These are phyloP conservation scores for Calycopis cecrops DNA, from an alignment of 1,140 invertebrate species.

Conservation along the genomic window DNA sequence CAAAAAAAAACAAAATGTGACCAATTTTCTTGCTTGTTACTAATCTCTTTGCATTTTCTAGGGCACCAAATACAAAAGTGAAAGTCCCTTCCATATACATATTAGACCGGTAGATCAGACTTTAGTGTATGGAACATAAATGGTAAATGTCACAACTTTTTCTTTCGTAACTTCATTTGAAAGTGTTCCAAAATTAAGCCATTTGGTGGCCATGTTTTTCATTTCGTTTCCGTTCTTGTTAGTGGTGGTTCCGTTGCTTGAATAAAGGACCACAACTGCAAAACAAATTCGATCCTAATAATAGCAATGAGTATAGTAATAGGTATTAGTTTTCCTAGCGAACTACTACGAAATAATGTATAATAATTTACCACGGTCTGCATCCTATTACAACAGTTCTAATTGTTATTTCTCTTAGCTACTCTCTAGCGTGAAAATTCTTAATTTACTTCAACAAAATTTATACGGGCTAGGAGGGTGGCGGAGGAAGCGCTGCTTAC, in stretches of 20 bases:
- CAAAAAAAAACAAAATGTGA: conserved; percentile 38
- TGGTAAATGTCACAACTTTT: neutral
- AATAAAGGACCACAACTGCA: too few species aligned
- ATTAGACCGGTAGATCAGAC: neutral
- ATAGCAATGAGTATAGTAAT: too few species aligned
- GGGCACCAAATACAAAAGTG: conserved; percentile 26
- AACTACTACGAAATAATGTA: too few species aligned
- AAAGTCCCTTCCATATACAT: conserved; percentile 38
- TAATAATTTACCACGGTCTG: too few species aligned
- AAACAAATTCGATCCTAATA: too few species aligned
- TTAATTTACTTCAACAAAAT: too few species aligned
- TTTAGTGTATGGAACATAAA: neutral
- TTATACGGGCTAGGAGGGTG: too few species aligned
- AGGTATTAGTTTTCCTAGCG: too few species aligned
- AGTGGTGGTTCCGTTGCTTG: neutral
- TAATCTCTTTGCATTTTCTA: conserved; percentile 22
- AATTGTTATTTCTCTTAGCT: too few species aligned
- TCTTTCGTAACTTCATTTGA: neutral
- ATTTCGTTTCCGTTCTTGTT: neutral
- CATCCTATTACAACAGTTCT: too few species aligned
- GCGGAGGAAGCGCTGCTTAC: too few species aligned
- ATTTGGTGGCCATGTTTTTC: neutral
- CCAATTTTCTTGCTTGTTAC: conserved; percentile 31
- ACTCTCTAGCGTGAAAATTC: too few species aligned
- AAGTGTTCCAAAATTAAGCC: neutral